Evolutionary conservation across 1,140 invertebrate genomes (phyloP).

Genomic region (Eufriesea mexicana): DNA sequence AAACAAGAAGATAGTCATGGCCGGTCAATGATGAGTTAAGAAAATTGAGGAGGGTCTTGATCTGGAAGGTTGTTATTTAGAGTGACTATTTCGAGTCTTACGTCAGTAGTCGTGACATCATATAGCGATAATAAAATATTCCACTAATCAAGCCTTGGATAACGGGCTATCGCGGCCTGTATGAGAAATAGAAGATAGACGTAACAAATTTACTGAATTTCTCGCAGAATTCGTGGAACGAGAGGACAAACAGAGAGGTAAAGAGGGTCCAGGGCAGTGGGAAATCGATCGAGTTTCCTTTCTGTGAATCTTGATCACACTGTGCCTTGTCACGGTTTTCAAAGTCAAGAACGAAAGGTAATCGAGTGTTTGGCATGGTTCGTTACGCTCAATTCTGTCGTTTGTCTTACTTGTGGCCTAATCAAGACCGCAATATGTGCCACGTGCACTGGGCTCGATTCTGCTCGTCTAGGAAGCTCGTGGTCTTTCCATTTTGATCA

Average conservation of each 20-base stretch:
- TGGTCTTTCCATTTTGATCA: neutral
- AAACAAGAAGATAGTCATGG: neutral
- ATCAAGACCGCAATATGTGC: neutral
- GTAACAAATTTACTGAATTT: neutral
- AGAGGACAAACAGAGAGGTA: neutral
- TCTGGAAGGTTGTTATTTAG: neutral
- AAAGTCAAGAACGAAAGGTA: conserved; percentile 36
- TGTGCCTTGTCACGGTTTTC: conserved; percentile 2
- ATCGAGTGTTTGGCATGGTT: conserved; percentile 25
- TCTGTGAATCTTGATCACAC: neutral
- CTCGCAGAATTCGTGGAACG: neutral
- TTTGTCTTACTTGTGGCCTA: conserved; percentile 1
- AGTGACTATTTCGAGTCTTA: neutral
- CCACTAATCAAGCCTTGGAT: neutral
- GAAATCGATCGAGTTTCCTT: neutral
- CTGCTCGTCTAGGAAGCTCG: neutral
- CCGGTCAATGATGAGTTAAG: neutral
- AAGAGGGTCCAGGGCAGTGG: neutral
- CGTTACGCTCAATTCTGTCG: conserved; percentile 34
- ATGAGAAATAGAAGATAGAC: neutral
- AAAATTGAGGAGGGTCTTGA: neutral
- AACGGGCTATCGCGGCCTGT: neutral
- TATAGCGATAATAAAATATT: conserved; percentile 10
- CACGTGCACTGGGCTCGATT: neutral
- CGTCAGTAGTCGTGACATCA: conserved; percentile 15